phyloP scores from a whole-genome alignment of 2,797 vertebrate genomes.

The Alectoris magna region DNA sequence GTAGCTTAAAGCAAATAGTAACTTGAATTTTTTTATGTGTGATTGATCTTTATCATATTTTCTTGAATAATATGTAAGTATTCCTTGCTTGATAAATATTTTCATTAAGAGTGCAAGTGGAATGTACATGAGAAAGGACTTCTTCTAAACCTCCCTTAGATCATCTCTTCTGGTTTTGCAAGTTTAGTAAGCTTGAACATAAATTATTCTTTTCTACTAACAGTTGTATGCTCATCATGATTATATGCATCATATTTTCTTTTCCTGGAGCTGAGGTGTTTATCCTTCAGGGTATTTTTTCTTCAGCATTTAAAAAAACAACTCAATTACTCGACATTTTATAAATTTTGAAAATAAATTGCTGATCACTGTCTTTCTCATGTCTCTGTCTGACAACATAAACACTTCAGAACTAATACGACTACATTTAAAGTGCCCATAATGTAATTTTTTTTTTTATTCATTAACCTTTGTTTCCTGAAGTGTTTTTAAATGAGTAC shows the following conservation, averaged over 20 bases:
- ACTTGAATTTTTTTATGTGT: not conserved
- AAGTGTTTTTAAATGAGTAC: not conserved
- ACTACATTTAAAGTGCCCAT: not conserved
- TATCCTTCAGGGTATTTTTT: conserved; percentile 30
- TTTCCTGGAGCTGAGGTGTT: not conserved
- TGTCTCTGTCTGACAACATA: not conserved
- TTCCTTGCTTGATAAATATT: not conserved
- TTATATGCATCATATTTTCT: not conserved
- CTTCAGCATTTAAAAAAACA: not conserved
- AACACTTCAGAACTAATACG: not conserved
- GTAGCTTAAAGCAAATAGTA: not conserved
- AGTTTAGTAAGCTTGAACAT: not conserved
- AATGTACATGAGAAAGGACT: not conserved
- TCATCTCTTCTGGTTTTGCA: not conserved
- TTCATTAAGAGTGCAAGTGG: not conserved
- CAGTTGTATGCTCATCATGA: not conserved
- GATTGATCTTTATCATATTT: not conserved
- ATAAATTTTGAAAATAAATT: not conserved
- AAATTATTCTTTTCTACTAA: conserved; percentile 26
- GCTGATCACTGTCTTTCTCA: not conserved
- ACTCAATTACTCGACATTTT: not conserved
- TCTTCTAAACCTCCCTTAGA: not conserved
- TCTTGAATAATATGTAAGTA: not conserved
- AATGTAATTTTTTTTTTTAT: not conserved
- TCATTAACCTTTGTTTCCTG: not conserved